Percentiles rank a stretch among this genome's conserved stretches.
Evolutionary conservation across 2,797 vertebrate genomes (phyloP).

Genomic region (Linurgus olivaceus): DNA sequence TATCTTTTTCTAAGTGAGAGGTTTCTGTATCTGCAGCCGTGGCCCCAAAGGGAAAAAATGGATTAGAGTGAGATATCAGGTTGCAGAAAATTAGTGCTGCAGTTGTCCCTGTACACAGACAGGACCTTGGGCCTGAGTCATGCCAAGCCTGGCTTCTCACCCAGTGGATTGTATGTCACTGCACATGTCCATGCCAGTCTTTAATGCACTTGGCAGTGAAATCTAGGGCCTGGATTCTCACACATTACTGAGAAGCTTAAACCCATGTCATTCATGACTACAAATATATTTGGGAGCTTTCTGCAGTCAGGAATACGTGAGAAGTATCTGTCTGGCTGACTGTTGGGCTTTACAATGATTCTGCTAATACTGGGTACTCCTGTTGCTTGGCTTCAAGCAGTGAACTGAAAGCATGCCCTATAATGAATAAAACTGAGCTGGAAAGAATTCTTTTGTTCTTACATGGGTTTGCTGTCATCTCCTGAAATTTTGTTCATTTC

Average conservation of each 20-base stretch:
- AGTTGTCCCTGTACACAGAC: background rate
- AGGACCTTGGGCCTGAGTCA: background rate
- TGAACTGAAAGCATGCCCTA: conserved; percentile 24
- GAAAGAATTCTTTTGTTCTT: conserved; percentile 50
- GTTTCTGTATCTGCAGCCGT: background rate
- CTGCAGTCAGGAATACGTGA: background rate
- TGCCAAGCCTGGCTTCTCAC: conserved; percentile 17
- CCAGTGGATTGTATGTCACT: background rate
- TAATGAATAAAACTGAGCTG: conserved; percentile 14
- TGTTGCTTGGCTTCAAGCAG: conserved; percentile 15
- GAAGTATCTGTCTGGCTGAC: background rate
- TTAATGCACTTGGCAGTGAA: background rate
- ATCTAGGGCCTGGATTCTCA: conserved; percentile 15
- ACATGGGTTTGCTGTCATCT: conserved; percentile 26
- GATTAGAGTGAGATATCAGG: background rate
- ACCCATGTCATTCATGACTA: background rate
- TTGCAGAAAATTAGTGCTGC: conserved; percentile 45
- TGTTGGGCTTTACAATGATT: background rate
- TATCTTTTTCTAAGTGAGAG: background rate
- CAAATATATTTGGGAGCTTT: conserved; percentile 9
- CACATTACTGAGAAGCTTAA: conserved; percentile 20
- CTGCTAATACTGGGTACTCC: background rate
- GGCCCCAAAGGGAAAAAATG: background rate
- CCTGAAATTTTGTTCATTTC: conserved; percentile 45
- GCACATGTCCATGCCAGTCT: conserved; percentile 40